Evolutionary conservation across 2,113 vertebrate species (phyloP).

Genomic region (Mastomys natalensis): DNA sequence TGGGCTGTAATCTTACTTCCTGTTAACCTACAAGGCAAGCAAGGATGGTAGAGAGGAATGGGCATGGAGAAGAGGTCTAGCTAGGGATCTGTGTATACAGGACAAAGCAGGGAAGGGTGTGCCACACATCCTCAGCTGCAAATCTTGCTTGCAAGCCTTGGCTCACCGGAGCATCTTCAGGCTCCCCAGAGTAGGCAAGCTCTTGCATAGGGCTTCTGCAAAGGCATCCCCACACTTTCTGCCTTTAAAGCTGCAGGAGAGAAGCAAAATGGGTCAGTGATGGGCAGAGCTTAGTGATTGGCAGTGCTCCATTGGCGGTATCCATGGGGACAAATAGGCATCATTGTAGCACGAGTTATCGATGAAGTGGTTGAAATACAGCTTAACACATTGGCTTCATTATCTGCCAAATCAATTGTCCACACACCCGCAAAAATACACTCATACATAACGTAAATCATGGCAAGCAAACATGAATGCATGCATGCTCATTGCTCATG

Average conservation of each 20-base stretch:
- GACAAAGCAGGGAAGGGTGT: neutral
- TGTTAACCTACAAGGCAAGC: conserved; percentile 86
- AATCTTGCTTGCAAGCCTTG: neutral
- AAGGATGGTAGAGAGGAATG: neutral
- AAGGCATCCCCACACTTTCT: conserved; percentile 91
- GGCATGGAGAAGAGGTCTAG: too few relatives aligned
- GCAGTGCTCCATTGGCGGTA: neutral
- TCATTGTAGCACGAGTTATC: neutral
- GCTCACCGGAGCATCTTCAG: conserved; percentile 92
- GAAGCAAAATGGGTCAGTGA: neutral
- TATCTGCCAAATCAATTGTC: neutral
- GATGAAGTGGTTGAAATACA: neutral
- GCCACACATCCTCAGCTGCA: neutral
- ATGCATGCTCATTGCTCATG: neutral
- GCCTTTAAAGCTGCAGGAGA: conserved; percentile 90
- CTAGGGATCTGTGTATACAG: neutral
- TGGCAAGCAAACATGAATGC: neutral
- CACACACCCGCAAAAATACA: neutral
- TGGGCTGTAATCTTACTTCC: conserved; percentile 87
- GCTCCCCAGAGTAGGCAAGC: conserved; percentile 85
- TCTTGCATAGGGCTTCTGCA: conserved; percentile 90
- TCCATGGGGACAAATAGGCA: neutral
- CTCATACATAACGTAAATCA: too few relatives aligned
- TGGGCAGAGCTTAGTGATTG: neutral
- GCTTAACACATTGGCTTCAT: neutral